phyloP scores from a whole-genome alignment of 1,140 invertebrate genomes.

The Drosophila sechellia region DNA sequence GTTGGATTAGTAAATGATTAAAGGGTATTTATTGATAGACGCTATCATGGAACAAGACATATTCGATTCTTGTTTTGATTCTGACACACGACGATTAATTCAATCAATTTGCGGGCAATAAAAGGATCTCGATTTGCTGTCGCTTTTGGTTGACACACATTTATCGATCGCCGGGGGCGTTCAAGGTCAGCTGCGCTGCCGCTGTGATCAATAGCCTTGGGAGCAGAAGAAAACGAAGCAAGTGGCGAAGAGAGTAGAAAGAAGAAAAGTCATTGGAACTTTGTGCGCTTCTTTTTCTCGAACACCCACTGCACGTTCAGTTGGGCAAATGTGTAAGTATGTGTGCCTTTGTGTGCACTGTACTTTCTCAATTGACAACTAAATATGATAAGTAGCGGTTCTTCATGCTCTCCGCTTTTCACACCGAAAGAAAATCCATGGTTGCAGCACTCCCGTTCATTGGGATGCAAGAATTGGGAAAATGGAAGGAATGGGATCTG shows the following conservation, averaged over 20 bases:
- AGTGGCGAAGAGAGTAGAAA: background rate
- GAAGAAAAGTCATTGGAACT: constrained; percentile 39
- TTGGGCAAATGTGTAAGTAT: too few relatives aligned
- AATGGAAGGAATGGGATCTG: background rate
- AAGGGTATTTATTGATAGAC: background rate
- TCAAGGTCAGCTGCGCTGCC: constrained; percentile 42
- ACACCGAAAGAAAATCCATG: background rate
- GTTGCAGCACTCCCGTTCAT: too few relatives aligned
- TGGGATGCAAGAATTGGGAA: too few relatives aligned
- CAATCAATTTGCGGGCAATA: constrained; percentile 67
- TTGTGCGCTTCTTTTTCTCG: constrained; percentile 9
- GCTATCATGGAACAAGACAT: background rate
- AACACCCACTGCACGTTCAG: constrained; percentile 12
- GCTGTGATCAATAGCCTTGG: constrained; percentile 28
- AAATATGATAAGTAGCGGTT: constrained; percentile 44
- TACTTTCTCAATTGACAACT: constrained; percentile 62
- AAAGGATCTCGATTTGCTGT: constrained; percentile 44
- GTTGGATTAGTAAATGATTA: background rate
- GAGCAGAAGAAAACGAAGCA: background rate
- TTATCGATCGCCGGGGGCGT: constrained; percentile 15
- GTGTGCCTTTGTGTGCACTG: constrained; percentile 14
- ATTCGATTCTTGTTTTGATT: constrained; percentile 26
- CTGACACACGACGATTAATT: constrained; percentile 45
- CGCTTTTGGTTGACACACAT: constrained; percentile 32
- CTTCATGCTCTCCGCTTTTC: background rate